Base-by-base conservation (phyloP, 1,140 invertebrate genomes). In the Drosophila burlai region DNA sequence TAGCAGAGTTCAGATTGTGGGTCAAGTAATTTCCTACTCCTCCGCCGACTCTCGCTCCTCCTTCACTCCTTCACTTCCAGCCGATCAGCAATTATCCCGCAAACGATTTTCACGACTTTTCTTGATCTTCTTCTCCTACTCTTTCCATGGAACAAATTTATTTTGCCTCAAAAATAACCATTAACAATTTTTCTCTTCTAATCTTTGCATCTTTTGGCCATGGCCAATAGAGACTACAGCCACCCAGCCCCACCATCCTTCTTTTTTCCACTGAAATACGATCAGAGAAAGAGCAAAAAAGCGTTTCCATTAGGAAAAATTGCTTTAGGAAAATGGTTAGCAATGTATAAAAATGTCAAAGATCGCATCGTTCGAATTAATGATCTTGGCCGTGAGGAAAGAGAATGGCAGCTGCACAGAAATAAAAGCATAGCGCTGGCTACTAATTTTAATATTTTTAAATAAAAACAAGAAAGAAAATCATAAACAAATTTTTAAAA, bases 321-420 rank as follows among this genome's bases (percentile, higher is more conserved):
- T 78, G 84, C 77, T 63, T 72, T 36, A 50, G 67, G 72, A 75
- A 55, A 75, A 74, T 75, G 43, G 69, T 74, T 31, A 43, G 57
- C 55, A 69, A 79, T 87, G 84, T 81, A 90, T 81, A 90, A 85
- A 90, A 89, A 90, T 89, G 85, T 90, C 84, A 89, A 83, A 87
- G 84, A 87, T 87, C 80, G 84, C 67, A 87, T 87, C 84, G 83
- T 67, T 66, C 54, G 78, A 77, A 87, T 87, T 87, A 87, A 87
- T 87, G 83, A 87, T 87, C 80, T 67, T 69, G 76, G 52, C 45
- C 60, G n/a, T 65, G 34, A 68, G 24, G 64, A 66, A 64, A 71
- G 82, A 77, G 80, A 74, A 85, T 57, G 63, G 64, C 68, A 31
- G 36, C 15, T 57, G 16, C 64, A 69, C 40, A 18, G 58, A 21